Base-by-base conservation (phyloP, 2,797 vertebrate species). In the Sebastes nivosus region DNA sequence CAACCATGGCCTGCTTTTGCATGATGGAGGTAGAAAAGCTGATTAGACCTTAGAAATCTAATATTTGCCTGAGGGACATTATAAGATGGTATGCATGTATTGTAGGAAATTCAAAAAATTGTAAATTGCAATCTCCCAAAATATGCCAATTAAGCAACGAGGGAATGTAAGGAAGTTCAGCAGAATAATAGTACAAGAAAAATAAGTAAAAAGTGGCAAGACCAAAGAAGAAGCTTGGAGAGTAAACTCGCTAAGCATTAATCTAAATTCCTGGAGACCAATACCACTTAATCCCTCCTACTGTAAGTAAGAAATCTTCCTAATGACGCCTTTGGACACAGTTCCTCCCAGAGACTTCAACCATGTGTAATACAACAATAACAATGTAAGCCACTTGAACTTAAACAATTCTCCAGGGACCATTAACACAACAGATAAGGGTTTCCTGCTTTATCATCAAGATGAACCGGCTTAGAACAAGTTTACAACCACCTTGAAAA, bases 11-110 rank as follows among this genome's bases (percentile, higher is more conserved):
- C 73, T 42, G 77, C 55, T 80, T 88, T 80, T 85, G 58, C 67
- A 72, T 84, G 80, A 88, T 85, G 76, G 77, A 80, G 86, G 71
- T 58, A 80, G 77, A 85, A 81, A 84, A 92, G 87, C 79, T 88
- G 84, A 87, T 91, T 88, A 90, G 68, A 86, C 83, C 75, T 75
- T 16, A 81, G 84, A 88, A 89, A 80, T 82, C 80, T 83, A 57
- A 73, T 54, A 70, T 88, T 74, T 79, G 76, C 74, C 77, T n/a
- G 13, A 22, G 71, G 82, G 76, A 27, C 77, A 84, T 72, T 74
- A 78, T 30, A 67, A 42, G 13, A 73, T 54, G 12, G 29, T 55
- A 73, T 67, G 32, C 8, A 72, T 83, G 77, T 32, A 83, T 60
- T 81, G 72, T 25, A 77, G 61, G 67, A 66, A 72, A 71, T 81